Base-by-base conservation (phyloP, 2,888 invertebrate genomes). In the Beris chalybata region DNA sequence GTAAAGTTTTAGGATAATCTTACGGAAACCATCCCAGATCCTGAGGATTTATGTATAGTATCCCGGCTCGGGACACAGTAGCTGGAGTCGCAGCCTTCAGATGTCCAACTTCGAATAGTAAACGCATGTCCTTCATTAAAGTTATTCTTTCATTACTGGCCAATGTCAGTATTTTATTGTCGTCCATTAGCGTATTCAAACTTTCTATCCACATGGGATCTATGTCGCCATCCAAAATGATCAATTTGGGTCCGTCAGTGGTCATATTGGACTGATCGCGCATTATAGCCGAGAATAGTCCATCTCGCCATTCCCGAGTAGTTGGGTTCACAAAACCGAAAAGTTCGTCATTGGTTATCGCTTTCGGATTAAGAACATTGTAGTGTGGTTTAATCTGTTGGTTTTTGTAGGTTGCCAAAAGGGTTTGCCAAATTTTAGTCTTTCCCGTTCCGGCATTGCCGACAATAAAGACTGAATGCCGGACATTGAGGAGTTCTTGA, bases 131-230 rank as follows among this genome's bases (percentile, higher is more conserved):
- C 64, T 89, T 88, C 0, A 93, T 95, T 63, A 97, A 81, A 0
- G 96, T 93, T 64, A 97, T 97, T 65, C 97, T 85, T 80, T 97
- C 97, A 75, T 97, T 96, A 80, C 95, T 95, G 12, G 97, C 97
- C 73, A 97, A 80, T 0, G 97, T 97, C 70, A 97, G 78, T 11
- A 95, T 92, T 84, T 97, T 97, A 78, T 97, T 97, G 77, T 97
- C 97, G 77, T 97, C 97, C 97, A 97, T 97, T 54, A 97, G 87
- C 13, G 97, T 97, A 77, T 97, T 97, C 30, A 97, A 85, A 29
- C 95, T 95, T 81, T 97, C 97, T 74, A 97, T 97, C 97, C 97
- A 97, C 78, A 80, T 78, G 64, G 79, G 79, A 72, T 80, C 79
- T 71, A 97, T 97, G 78, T 97, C 96, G 6, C 97, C 97, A 78